Evolutionary conservation across 2,797 vertebrate genomes (phyloP).

Genomic region (Jordanella pulchra): DNA sequence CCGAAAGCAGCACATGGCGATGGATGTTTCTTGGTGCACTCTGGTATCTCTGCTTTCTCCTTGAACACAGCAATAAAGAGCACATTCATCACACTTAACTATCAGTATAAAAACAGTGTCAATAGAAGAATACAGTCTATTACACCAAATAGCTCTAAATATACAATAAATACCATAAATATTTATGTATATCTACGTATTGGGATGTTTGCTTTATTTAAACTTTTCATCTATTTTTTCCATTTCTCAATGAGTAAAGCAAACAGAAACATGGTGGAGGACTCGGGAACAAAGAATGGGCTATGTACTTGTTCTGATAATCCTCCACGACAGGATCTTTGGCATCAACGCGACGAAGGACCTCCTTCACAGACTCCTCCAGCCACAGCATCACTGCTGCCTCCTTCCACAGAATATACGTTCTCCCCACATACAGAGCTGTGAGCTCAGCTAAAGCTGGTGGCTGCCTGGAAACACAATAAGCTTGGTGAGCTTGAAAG

Average conservation of each 20-base stretch:
- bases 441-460: conserved; percentile 89
- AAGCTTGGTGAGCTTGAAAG: background rate
- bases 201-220: background rate
- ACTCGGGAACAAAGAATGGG: background rate
- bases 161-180: no score
- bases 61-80: conserved; percentile 46
- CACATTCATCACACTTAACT: background rate
- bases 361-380: conserved; percentile 86
- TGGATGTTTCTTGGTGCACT: conserved; percentile 93
- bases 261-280: background rate
- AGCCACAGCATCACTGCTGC: conserved; percentile 88
- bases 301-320: conserved; percentile 85
- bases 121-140: background rate
- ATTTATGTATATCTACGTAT: background rate
- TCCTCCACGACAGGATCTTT: conserved; percentile 85
- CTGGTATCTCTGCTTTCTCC: conserved; percentile 93
- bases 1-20: conserved; percentile 92
- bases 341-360: conserved; percentile 83
- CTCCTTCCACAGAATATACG: conserved; percentile 89
- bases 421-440: conserved; percentile 88
- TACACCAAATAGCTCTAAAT: background rate
- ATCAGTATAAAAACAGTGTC: background rate
- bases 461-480: conserved; percentile 79
- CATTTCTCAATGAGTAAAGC: background rate
- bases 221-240: background rate